Conservation (phyloP, 2,113 vertebrate genomes). For the Brevimyrus niger region DNA sequence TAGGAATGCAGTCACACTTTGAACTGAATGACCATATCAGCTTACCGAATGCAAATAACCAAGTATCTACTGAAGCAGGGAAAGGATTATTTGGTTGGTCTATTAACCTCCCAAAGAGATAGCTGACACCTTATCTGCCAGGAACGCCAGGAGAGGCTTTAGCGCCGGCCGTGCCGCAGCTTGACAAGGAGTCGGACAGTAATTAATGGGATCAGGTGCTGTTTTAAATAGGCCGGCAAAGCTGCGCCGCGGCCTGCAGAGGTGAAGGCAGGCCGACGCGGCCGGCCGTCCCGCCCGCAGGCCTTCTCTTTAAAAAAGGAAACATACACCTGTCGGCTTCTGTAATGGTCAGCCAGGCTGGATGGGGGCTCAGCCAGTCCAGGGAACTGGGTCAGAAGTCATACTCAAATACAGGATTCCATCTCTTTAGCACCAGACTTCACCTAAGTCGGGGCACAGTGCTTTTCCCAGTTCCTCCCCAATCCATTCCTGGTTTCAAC, state of each 20-base stretch:
- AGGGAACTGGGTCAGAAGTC: not conserved
- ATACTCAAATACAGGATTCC: not conserved
- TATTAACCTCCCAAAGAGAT: conserved; percentile 50
- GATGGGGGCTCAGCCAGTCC: not conserved
- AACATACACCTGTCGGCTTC: not conserved
- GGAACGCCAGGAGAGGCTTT: conserved; percentile 41
- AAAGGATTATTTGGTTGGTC: conserved; percentile 46
- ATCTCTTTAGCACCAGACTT: not conserved
- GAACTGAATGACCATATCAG: conserved; percentile 50
- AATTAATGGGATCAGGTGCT: conserved; percentile 48
- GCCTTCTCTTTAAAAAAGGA: not conserved
- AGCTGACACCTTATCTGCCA: conserved; percentile 49
- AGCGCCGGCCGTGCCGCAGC: conserved; percentile 35
- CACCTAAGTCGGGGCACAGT: not conserved
- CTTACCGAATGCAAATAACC: conserved; percentile 50
- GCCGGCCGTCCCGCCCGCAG: not conserved
- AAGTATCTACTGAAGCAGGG: conserved; percentile 44
- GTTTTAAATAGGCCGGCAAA: conserved; percentile 42
- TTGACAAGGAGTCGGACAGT: conserved; percentile 43
- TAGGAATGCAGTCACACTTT: conserved; percentile 47
- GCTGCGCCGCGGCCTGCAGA: conserved; percentile 35
- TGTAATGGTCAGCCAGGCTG: not conserved
- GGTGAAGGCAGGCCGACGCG: conserved; percentile 23
- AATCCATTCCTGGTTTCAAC: not conserved
- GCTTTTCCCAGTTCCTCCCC: not conserved